Evolutionary conservation across 2,113 vertebrate species (phyloP).

Genomic region (Talpa occidentalis): DNA sequence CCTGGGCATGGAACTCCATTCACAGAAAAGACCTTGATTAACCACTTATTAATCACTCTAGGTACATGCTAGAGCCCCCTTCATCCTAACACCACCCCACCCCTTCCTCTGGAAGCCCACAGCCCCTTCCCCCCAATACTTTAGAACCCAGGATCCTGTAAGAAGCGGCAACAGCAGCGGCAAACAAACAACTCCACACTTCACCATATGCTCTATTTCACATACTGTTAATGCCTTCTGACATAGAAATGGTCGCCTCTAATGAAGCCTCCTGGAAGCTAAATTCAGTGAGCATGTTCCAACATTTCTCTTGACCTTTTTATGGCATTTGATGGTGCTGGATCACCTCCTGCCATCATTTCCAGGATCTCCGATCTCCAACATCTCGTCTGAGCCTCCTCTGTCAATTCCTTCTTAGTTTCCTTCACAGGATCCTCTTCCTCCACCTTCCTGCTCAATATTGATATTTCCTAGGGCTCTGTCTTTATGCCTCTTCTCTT

Average conservation of each 20-base stretch:
- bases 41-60: neutral
- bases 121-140: neutral
- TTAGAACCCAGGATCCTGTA: neutral
- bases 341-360: neutral
- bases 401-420: neutral
- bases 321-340: neutral
- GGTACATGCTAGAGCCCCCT: neutral
- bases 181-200: neutral
- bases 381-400: neutral
- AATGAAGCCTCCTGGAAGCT: neutral
- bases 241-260: neutral
- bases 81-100: neutral
- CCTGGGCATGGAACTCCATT: neutral
- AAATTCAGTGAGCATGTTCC: neutral
- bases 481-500: neutral
- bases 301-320: neutral
- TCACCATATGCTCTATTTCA: neutral
- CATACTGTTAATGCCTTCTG: neutral
- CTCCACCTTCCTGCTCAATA: neutral
- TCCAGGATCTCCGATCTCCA: neutral
- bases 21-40: neutral
- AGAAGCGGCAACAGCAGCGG: neutral
- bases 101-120: neutral
- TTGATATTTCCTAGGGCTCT: neutral
- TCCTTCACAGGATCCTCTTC: neutral